phyloP scores from a whole-genome alignment of 2,888 invertebrate species.

The Eupithecia exiguata region DNA sequence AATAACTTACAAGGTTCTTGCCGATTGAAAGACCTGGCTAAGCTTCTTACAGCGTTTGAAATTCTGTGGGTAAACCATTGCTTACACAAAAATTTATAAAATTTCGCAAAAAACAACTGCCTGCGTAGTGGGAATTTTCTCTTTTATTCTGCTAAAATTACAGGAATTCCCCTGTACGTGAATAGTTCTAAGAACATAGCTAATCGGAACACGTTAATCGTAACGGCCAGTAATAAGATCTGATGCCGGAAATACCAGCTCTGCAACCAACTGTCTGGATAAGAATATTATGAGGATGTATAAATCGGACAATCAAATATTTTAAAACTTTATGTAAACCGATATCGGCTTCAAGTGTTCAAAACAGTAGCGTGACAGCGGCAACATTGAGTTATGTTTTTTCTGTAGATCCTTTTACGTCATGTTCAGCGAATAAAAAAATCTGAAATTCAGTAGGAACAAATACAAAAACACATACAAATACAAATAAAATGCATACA shows the following conservation, averaged over 20 bases:
- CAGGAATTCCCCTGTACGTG: slow-evolving; percentile 32
- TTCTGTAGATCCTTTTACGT: neutral
- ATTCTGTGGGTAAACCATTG: too few species aligned
- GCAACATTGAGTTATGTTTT: neutral
- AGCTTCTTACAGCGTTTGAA: too few species aligned
- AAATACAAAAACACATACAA: too few species aligned
- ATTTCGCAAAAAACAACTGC: neutral
- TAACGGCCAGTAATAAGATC: slow-evolving; percentile 36
- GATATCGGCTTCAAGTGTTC: neutral
- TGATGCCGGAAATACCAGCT: slow-evolving; percentile 32
- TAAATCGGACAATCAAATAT: neutral
- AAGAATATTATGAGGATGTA: neutral
- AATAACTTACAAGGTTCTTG: too few species aligned
- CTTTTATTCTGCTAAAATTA: slow-evolving; percentile 6
- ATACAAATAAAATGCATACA: neutral
- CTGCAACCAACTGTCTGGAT: slow-evolving; percentile 13
- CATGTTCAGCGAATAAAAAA: neutral
- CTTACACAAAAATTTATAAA: too few species aligned
- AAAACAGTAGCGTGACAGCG: neutral
- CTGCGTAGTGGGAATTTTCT: neutral
- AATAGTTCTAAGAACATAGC: slow-evolving; percentile 40
- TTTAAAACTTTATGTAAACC: neutral
- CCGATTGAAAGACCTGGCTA: too few species aligned
- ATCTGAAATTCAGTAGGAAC: too few species aligned
- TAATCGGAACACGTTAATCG: slow-evolving; percentile 34